Conservation (phyloP, 2,797 vertebrate species). For the Pampus argenteus region DNA sequence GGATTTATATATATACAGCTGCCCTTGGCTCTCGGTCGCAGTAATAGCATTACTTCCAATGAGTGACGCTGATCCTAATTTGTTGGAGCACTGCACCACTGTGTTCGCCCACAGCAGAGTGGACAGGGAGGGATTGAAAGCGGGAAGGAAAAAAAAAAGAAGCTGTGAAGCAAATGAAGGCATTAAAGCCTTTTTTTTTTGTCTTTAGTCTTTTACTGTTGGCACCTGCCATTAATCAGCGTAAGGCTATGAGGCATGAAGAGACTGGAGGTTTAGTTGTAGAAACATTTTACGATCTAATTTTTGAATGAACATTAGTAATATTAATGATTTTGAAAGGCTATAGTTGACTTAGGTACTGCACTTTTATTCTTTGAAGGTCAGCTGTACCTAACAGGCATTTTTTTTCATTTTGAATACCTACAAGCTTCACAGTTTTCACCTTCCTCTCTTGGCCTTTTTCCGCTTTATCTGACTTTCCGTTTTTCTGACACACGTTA, state of each 20-base stretch:
- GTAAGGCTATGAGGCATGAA: not conserved
- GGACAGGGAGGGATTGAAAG: not conserved
- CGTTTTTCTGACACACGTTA: not conserved
- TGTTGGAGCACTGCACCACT: constrained; percentile 3
- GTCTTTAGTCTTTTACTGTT: constrained; percentile 3
- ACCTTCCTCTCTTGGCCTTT: not conserved
- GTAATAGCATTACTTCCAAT: constrained; percentile 44
- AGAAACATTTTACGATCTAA: too few species aligned
- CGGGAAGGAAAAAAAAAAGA: not conserved
- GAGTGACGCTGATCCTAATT: constrained; percentile 62
- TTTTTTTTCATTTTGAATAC: not conserved
- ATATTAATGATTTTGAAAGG: not conserved
- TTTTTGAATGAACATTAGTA: too few species aligned
- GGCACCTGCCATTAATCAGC: constrained; percentile 9
- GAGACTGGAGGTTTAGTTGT: not conserved
- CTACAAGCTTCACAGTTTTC: not conserved
- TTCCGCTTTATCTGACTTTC: not conserved
- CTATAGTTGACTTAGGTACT: too few species aligned
- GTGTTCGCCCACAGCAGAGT: constrained; percentile 21
- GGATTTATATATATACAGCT: constrained; percentile 26
- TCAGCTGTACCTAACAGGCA: not conserved
- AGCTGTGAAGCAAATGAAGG: not conserved
- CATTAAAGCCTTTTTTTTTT: not conserved
- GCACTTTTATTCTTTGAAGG: not conserved
- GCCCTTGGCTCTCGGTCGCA: constrained; percentile 26